Evolutionary conservation across 2,797 vertebrate genomes (phyloP), one percentile per base, ranked within the genome.

Genomic region (Botia kubotai): DNA sequence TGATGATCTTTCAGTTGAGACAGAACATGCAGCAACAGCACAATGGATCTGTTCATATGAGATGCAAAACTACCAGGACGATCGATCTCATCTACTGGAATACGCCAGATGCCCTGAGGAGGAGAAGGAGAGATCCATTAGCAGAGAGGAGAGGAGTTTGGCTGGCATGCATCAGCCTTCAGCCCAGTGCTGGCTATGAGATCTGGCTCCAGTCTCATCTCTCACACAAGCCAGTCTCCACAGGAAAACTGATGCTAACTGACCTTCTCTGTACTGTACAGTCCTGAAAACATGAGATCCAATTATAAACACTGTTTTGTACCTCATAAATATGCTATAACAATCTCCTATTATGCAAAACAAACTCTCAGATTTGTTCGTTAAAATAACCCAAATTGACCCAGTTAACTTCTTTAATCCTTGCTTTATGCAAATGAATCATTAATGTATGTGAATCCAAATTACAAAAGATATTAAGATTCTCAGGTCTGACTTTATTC

Each of bases 41-140:
- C 97, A 73, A 99, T 97, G 81, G 98, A 99, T 88, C 97, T 95
- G 95, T 98, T 99, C 98, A 99, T 99, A 96, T 99, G 98, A 93
- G 96, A 99, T 26, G 97, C 98, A 62, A 99, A 99, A 91, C 98
- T 99, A 91, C 98, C 98, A 0, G 98, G 98, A 74, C 97, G 96
- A 94, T 99, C 98, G 26, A 99, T 99, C 93, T 99, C 98, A 92
- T 99, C 98, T 92, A 99, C 98, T 79, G 98, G 98, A 91, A 99
- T 99, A 87, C 97, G 96, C 98, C 98, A 99, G 95, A 99, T 98
- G 93, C 98, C 98, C 98, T 99, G 86, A 82, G 85, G 58, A 70
- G 46, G 65, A 66, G 53, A 70, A 57, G 39, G 19, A 33, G 23
- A 70, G 63, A 66, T 21, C 66, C 14, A 52, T 62, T 50, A 33